Conservation (phyloP, 2,113 vertebrate species). For the Rattus norvegicus region GRCr8 NC_086032.1:99924001-99924500, state of each 20-base stretch:
- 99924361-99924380: not conserved
- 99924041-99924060: not conserved
- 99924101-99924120: too few species aligned
- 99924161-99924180: not conserved
- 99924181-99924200: not conserved
- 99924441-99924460: not conserved
- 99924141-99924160: not conserved
- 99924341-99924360: not conserved
- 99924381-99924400: not conserved
- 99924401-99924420: not conserved
- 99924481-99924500: slow-evolving; percentile 10
- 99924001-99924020: not conserved
- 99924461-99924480: not conserved
- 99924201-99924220: not conserved
- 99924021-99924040: not conserved
- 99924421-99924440: not conserved
- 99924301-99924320: not conserved
- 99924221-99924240: not conserved
- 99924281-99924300: not conserved
- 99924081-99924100: not conserved
- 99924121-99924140: too few species aligned
- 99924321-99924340: not conserved
- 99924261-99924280: not conserved
- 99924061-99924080: not conserved
- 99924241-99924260: not conserved